These are phyloP conservation scores for Chrysaora quinquecirrha DNA, from an alignment of 30 jellyfish, hydroid and myxozoan species.

Conservation along the genomic window DNA sequence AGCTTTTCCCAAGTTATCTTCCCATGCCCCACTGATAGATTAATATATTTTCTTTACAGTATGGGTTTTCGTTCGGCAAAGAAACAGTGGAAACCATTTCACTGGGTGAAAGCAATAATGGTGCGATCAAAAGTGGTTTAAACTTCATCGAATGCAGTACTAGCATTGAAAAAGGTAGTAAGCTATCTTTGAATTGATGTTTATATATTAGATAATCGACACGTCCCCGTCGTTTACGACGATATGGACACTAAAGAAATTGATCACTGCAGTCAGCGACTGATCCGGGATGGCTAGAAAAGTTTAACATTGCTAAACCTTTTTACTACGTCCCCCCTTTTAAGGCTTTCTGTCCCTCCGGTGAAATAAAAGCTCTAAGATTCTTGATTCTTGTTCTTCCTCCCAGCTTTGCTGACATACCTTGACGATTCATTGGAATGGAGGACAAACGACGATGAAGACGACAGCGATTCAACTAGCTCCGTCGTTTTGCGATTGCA, in stretches of 20 bases:
- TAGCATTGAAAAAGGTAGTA: conserved; percentile 43
- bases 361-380: too few relatives aligned
- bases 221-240: too few relatives aligned
- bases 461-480: background rate
- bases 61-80: conserved; percentile 34
- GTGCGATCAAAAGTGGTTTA: background rate
- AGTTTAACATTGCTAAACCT: too few relatives aligned
- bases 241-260: too few relatives aligned
- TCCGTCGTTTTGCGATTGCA: conserved; percentile 45
- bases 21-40: too few relatives aligned
- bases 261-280: too few relatives aligned
- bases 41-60: too few relatives aligned
- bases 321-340: too few relatives aligned
- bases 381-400: background rate
- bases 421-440: conserved; percentile 63
- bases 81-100: conserved; percentile 31
- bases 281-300: too few relatives aligned
- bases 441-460: conserved; percentile 29
- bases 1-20: too few relatives aligned
- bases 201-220: too few relatives aligned
- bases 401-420: conserved; percentile 34
- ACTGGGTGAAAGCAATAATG: conserved; percentile 1
- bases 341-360: too few relatives aligned
- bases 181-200: background rate
- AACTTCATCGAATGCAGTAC: conserved; percentile 50